Evolutionary conservation across 1,140 invertebrate genomes (phyloP).

Genomic region (Trissolcus basalis): DNA sequence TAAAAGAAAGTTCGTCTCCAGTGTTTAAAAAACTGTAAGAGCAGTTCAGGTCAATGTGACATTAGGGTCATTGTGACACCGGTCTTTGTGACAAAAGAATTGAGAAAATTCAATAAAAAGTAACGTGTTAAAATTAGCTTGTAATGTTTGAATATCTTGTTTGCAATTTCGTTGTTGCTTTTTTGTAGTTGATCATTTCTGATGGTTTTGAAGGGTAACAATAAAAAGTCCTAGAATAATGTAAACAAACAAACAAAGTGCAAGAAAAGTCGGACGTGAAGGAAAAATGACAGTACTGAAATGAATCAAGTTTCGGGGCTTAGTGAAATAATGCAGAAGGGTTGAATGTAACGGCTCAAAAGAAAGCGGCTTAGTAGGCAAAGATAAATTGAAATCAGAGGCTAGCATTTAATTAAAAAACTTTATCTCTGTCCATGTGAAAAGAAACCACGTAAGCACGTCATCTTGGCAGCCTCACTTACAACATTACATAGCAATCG

Average conservation of each 20-base stretch:
- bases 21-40: too few species aligned
- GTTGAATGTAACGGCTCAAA: constrained; percentile 31
- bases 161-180: background rate
- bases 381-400: constrained; percentile 71
- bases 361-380: constrained; percentile 57
- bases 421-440: constrained; percentile 63
- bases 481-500: constrained; percentile 47
- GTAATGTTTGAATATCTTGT: too few species aligned
- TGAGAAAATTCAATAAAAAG: too few species aligned
- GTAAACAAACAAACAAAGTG: constrained; percentile 53
- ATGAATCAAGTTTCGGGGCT: constrained; percentile 61
- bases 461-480: constrained; percentile 48
- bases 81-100: too few species aligned
- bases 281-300: constrained; percentile 57
- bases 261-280: constrained; percentile 30
- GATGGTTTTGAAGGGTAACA: constrained; percentile 26
- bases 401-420: constrained; percentile 71
- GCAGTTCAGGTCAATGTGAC: too few species aligned
- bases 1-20: background rate
- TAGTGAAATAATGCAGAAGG: constrained; percentile 43
- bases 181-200: constrained; percentile 7
- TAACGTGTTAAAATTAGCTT: too few species aligned
- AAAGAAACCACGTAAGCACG: constrained; percentile 57
- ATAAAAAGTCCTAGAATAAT: constrained; percentile 50
- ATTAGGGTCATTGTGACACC: too few species aligned